Evolutionary conservation across 1,140 invertebrate species (phyloP).

Genomic region (Nomia melanderi): DNA sequence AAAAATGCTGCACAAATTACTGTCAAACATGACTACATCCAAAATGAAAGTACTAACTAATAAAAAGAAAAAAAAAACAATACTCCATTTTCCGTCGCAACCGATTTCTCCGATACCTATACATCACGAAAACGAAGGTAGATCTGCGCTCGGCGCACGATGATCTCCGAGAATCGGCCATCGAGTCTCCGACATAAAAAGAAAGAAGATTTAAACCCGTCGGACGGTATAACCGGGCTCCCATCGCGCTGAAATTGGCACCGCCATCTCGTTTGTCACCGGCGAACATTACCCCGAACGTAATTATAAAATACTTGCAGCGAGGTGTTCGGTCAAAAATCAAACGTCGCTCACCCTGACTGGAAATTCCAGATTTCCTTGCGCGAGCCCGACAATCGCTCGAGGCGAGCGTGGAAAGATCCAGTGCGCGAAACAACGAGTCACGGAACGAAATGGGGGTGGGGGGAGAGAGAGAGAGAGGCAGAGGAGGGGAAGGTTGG

Average conservation of each 20-base stretch:
- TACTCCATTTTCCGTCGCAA: too few species aligned
- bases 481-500: constrained; percentile 24
- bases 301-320: constrained; percentile 40
- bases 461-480: not conserved
- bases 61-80: too few species aligned
- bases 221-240: not conserved
- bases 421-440: constrained; percentile 26
- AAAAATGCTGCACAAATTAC: too few species aligned
- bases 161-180: too few species aligned
- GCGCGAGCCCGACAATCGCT: constrained; percentile 33
- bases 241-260: not conserved
- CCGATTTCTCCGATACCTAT: too few species aligned
- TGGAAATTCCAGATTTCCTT: constrained; percentile 53
- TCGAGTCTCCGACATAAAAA: too few species aligned
- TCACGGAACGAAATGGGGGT: constrained; percentile 31
- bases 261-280: not conserved
- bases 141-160: too few species aligned
- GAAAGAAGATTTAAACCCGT: too few species aligned
- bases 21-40: too few species aligned
- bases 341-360: constrained; percentile 46
- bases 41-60: too few species aligned
- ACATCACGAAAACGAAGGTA: too few species aligned
- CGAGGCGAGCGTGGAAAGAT: constrained; percentile 47
- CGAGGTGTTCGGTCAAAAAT: constrained; percentile 31
- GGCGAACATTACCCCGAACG: not conserved